These are phyloP conservation scores for Cyclargus thomasi DNA, from an alignment of 1,140 invertebrate species.

Conservation along the genomic window DNA sequence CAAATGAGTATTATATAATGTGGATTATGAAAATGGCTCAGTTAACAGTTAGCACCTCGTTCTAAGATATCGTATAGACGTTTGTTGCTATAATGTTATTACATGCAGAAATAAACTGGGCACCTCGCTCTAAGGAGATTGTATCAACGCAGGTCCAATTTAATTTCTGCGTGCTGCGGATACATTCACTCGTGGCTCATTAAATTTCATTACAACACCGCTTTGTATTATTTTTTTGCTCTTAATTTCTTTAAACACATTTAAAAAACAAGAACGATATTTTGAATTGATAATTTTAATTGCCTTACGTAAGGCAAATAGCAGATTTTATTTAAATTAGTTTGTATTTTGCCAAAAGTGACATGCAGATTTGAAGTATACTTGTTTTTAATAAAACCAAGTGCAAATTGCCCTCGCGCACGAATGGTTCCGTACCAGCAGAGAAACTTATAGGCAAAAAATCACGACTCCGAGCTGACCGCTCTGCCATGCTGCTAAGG, in stretches of 20 bases:
- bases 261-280: constrained; percentile 21
- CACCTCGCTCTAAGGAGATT: too few relatives aligned
- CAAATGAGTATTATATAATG: constrained; percentile 5
- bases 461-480: neutral
- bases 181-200: constrained; percentile 27
- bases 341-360: neutral
- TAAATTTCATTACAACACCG: constrained; percentile 29
- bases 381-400: neutral
- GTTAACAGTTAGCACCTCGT: constrained; percentile 13
- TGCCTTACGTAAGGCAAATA: neutral
- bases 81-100: neutral
- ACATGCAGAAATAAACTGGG: too few relatives aligned
- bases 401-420: too few relatives aligned
- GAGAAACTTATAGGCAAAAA: too few relatives aligned
- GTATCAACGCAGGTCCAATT: too few relatives aligned
- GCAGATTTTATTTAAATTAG: neutral
- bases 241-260: neutral
- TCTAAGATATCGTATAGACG: constrained; percentile 4
- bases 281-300: neutral
- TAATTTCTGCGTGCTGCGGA: constrained; percentile 5
- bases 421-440: too few relatives aligned
- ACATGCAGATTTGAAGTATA: too few relatives aligned
- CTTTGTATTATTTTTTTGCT: constrained; percentile 21
- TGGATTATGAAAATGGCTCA: constrained; percentile 5
- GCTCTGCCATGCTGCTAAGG: too few relatives aligned